A percentile compares a stretch with the other conserved stretches of the same genome.
phyloP scores from a whole-genome alignment of 2,113 vertebrate species.

The Ceuthmochares aereus region DNA sequence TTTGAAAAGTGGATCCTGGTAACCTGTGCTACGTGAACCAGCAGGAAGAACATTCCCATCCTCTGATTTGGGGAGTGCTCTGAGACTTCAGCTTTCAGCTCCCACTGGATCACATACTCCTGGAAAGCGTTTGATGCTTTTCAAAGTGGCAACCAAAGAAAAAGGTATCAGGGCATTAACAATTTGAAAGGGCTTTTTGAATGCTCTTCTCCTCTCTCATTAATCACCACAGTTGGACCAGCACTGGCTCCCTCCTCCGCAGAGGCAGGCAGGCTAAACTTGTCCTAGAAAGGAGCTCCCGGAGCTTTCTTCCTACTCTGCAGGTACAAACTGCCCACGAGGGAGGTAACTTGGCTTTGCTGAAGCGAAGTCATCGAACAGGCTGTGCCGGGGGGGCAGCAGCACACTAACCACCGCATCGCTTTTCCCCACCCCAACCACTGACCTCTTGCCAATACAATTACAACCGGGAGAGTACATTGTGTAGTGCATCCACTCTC shows the following conservation, averaged over 20 bases:
- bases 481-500: constrained; percentile 42
- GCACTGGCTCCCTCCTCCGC: neutral
- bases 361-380: neutral
- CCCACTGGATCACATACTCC: neutral
- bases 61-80: neutral
- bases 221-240: neutral
- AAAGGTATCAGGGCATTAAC: neutral
- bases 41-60: neutral
- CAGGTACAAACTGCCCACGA: neutral
- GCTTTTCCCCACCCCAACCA: neutral
- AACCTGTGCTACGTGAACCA: neutral
- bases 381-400: neutral
- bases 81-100: neutral
- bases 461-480: constrained; percentile 63
- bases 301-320: neutral
- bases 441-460: constrained; percentile 73
- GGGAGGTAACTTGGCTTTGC: neutral
- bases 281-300: neutral
- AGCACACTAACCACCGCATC: neutral
- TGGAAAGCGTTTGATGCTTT: neutral
- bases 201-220: neutral
- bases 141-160: neutral
- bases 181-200: neutral
- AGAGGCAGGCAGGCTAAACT: neutral
- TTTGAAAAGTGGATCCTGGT: neutral